phyloP scores from a whole-genome alignment of 2,797 vertebrate genomes.

The Huso huso region DNA sequence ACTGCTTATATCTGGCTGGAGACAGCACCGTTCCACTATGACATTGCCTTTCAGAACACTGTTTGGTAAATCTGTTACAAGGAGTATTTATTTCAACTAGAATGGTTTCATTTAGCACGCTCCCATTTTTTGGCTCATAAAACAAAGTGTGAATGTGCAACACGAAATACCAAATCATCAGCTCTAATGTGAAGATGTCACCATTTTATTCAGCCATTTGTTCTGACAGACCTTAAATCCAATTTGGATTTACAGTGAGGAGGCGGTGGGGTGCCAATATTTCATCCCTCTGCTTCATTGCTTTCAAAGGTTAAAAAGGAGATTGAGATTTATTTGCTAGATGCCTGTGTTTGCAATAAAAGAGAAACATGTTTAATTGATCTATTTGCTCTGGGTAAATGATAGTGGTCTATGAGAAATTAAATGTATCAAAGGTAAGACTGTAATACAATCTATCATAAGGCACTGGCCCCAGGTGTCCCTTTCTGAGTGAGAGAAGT shows the following conservation, averaged over 20 bases:
- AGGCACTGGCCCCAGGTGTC: too few relatives aligned
- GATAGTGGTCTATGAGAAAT: too few relatives aligned
- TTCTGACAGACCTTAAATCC: slow-evolving; percentile 57
- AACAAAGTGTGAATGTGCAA: slow-evolving; percentile 51
- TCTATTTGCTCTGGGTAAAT: slow-evolving; percentile 38
- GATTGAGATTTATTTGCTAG: slow-evolving; percentile 54
- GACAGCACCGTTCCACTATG: slow-evolving; percentile 16
- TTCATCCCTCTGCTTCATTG: slow-evolving; percentile 58
- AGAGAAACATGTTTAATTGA: slow-evolving; percentile 47
- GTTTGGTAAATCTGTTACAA: slow-evolving; percentile 10
- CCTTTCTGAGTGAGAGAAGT: too few relatives aligned
- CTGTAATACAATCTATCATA: too few relatives aligned
- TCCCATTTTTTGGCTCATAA: slow-evolving; percentile 50
- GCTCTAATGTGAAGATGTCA: slow-evolving; percentile 61
- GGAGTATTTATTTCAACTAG: slow-evolving; percentile 35
- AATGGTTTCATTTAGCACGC: slow-evolving; percentile 46
- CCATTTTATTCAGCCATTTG: slow-evolving; percentile 59
- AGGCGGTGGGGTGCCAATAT: slow-evolving; percentile 51
- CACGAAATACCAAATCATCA: slow-evolving; percentile 60
- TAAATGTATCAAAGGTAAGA: too few relatives aligned
- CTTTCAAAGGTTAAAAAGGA: slow-evolving; percentile 67
- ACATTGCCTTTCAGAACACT: slow-evolving; percentile 21
- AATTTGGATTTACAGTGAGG: slow-evolving; percentile 67
- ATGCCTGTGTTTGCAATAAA: slow-evolving; percentile 46
- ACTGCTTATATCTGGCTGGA: slow-evolving; percentile 12